A percentile compares a stretch with the other conserved stretches of the same genome.
phyloP scores from a whole-genome alignment of 2,113 vertebrate genomes.

The Loxodonta africana region DNA sequence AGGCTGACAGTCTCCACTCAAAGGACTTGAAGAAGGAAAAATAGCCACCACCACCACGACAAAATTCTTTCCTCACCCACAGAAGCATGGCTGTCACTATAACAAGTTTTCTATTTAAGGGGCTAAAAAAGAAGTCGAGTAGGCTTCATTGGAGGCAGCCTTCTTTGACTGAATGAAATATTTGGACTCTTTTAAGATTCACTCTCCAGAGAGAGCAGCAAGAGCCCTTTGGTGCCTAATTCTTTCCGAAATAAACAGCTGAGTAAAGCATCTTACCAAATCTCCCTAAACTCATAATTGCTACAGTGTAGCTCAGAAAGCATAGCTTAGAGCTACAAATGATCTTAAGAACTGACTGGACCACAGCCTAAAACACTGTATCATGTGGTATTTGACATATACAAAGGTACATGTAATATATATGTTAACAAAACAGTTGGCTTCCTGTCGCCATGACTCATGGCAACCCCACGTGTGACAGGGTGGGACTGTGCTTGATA shows the following conservation, averaged over 20 bases:
- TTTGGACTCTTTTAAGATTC: neutral
- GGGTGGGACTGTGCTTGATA: neutral
- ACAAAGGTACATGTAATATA: neutral
- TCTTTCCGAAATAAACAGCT: neutral
- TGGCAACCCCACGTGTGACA: neutral
- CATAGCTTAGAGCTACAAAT: neutral
- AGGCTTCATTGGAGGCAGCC: neutral
- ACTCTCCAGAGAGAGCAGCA: neutral
- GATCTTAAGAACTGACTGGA: no score
- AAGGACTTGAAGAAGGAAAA: neutral
- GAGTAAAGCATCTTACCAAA: neutral
- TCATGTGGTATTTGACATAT: rapidly evolving
- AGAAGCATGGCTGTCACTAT: neutral
- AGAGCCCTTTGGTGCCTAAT: neutral
- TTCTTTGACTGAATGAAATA: neutral
- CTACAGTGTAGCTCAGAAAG: neutral
- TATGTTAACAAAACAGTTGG: neutral
- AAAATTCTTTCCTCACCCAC: neutral
- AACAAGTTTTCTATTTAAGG: neutral
- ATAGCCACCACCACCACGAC: neutral
- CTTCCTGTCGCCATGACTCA: no score
- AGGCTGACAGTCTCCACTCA: neutral
- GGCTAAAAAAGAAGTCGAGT: neutral
- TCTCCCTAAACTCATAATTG: neutral
- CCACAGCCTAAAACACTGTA: neutral